Conservation (phyloP, 2,113 vertebrate genomes). For the Catharus fuscescens region DNA sequence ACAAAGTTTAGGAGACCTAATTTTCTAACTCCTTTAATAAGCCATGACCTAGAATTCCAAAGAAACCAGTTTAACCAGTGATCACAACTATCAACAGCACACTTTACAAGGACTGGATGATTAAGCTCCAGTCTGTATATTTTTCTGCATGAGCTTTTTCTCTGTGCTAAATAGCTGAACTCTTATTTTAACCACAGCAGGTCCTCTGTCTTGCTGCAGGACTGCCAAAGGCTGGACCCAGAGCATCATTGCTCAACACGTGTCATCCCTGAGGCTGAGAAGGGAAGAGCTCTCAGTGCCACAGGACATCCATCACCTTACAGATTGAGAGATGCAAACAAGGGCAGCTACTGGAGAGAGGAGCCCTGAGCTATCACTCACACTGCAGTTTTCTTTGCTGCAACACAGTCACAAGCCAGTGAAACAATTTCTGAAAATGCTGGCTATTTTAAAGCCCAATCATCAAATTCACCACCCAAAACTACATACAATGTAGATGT, state of each 20-base stretch:
- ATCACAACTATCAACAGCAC: not conserved
- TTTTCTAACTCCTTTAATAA: not conserved
- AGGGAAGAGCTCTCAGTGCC: not conserved
- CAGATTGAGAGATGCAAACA: not conserved
- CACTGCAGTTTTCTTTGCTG: not conserved
- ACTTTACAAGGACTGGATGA: not conserved
- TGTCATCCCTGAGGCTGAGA: not conserved
- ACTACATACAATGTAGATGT: not conserved
- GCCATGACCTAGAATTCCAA: not conserved
- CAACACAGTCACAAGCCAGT: not conserved
- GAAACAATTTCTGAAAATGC: not conserved
- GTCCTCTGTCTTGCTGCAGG: not conserved
- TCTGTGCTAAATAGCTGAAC: not conserved
- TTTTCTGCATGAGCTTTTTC: not conserved
- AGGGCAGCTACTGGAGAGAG: not conserved
- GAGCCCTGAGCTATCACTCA: not conserved
- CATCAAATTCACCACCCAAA: not conserved
- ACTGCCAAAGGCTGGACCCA: not conserved
- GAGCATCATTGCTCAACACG: rapidly evolving
- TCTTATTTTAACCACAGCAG: not conserved
- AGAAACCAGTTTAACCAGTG: not conserved
- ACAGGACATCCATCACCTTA: not conserved
- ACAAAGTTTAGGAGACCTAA: not conserved
- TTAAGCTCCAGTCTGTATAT: not conserved
- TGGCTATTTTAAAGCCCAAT: not conserved